Evolutionary conservation across 1,140 invertebrate species (phyloP).

Genomic region (Drosophila hydei): DNA sequence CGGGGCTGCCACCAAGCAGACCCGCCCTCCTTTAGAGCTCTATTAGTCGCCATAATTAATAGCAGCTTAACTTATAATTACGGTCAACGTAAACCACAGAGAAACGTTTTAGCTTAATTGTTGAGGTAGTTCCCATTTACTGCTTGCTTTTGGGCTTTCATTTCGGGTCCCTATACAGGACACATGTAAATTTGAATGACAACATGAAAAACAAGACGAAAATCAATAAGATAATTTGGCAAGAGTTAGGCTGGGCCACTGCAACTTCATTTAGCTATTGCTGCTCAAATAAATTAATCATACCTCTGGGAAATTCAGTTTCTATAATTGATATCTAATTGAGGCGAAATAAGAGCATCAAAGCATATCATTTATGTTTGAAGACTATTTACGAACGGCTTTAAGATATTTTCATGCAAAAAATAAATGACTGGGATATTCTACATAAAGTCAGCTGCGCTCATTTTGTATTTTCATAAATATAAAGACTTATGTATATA

Average conservation of each 20-base stretch:
- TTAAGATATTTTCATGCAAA: too few relatives aligned
- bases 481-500: too few relatives aligned
- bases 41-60: slow-evolving; percentile 77
- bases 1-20: background rate
- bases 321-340: background rate
- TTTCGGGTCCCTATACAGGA: background rate
- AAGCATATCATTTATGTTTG: too few relatives aligned
- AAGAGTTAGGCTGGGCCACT: background rate
- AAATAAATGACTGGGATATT: too few relatives aligned
- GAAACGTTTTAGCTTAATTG: slow-evolving; percentile 76
- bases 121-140: slow-evolving; percentile 59
- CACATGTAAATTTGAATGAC: slow-evolving; percentile 35
- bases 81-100: slow-evolving; percentile 73
- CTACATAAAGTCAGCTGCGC: too few relatives aligned
- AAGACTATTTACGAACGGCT: too few relatives aligned
- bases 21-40: slow-evolving; percentile 13
- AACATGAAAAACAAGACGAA: slow-evolving; percentile 1
- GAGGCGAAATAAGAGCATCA: too few relatives aligned
- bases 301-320: background rate
- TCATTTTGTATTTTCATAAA: too few relatives aligned
- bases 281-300: background rate
- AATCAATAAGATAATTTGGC: slow-evolving; percentile 16
- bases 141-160: background rate
- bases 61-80: slow-evolving; percentile 81
- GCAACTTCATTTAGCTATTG: background rate